Evolutionary conservation across 2,797 vertebrate species (phyloP), one percentile per base, ranked within the genome.

Genomic region (Sarcophilus harrisii): DNA sequence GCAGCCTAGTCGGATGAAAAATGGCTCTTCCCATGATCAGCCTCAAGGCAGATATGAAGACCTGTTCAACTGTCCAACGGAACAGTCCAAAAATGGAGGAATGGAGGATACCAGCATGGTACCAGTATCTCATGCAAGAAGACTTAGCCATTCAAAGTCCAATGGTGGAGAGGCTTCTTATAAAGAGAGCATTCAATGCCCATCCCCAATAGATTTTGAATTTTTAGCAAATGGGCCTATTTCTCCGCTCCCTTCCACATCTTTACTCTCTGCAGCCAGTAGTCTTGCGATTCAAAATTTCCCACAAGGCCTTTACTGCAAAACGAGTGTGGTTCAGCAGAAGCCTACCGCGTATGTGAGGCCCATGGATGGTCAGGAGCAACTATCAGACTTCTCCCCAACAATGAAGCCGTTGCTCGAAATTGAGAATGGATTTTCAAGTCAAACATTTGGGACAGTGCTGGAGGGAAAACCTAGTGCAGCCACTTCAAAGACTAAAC

Each of bases 331-430:
- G 98, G 98, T 99, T 32, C 99, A 99, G 97, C 99, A 99, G 97
- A 99, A 99, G 97, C 99, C 99, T 58, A 99, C 99, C 0, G 99
- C 99, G 0, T 99, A 99, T 21, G 99, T 99, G 55, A 99, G 99
- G 91, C 99, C 99, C 21, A 99, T 99, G 99, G 99, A 99, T 0
- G 99, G 99, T 91, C 99, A 99, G 98, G 99, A 99, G 98, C 99
- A 99, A 98, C 99, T 99, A 3, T 99, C 99, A 0, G 99, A 99
- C 95, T 99, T 99, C 98, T 99, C 99, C 1, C 99, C 99, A 10
- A 99, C 99, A 98, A 99, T 99, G 87, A 99, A 99, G 95, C 99
- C 99, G 96, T 99, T 98, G 0, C 98, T 98, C 97, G 99, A 99
- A 98, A 99, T 99, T 89, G 99, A 99, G 81, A 99, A 99, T 98